Conservation (phyloP, 2,113 vertebrate species). For the Scortum barcoo region DNA sequence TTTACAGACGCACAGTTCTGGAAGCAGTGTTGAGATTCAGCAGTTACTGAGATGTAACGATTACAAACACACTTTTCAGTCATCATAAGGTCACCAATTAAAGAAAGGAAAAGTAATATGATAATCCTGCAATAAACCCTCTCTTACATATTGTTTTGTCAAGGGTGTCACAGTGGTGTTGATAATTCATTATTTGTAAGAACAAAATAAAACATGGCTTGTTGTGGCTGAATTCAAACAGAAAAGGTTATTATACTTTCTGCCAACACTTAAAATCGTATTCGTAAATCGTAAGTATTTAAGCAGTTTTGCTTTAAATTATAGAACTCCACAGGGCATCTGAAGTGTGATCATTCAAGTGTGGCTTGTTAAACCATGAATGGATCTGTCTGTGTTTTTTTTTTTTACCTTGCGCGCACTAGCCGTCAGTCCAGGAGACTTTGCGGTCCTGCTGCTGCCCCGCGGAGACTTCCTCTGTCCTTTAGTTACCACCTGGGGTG, state of each 20-base stretch:
- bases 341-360: background rate
- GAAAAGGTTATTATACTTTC: too few relatives aligned
- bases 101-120: background rate
- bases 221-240: too few relatives aligned
- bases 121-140: background rate
- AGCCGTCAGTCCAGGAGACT: constrained; percentile 75
- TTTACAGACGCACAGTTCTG: constrained; percentile 24
- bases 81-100: background rate
- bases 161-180: background rate
- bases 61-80: background rate
- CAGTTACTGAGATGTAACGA: constrained; percentile 8
- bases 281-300: too few relatives aligned
- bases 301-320: background rate
- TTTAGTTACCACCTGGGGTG: constrained; percentile 49
- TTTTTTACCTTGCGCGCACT: constrained; percentile 82
- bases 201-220: too few relatives aligned
- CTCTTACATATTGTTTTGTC: background rate
- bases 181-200: too few relatives aligned
- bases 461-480: constrained; percentile 65
- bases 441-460: constrained; percentile 52
- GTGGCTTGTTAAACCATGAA: background rate
- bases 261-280: too few relatives aligned
- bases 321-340: background rate
- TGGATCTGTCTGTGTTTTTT: background rate
- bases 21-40: constrained; percentile 37